Evolutionary conservation across 2,113 vertebrate genomes (phyloP).

Genomic region (Heptranchias perlo): DNA sequence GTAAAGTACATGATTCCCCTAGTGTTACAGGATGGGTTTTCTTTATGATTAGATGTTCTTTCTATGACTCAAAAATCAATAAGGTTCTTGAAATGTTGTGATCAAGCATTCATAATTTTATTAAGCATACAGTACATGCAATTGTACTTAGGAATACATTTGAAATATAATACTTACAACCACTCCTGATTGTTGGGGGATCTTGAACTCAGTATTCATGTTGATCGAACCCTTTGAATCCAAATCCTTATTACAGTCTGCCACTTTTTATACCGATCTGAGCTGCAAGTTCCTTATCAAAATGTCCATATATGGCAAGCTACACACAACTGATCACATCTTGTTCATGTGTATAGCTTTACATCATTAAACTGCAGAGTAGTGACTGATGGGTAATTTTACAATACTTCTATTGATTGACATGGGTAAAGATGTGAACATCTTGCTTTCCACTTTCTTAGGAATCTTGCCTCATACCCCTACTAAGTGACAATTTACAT

Average conservation of each 20-base stretch:
- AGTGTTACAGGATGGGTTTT: neutral
- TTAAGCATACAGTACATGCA: neutral
- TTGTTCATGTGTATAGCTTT: neutral
- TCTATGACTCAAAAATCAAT: neutral
- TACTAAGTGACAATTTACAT: no score
- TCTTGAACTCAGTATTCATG: neutral
- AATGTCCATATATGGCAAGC: neutral
- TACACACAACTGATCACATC: neutral
- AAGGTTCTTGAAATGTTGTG: neutral
- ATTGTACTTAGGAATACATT: neutral
- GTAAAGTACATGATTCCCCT: neutral
- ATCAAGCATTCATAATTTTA: neutral
- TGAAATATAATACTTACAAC: neutral
- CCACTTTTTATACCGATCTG: neutral
- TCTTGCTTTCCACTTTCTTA: neutral
- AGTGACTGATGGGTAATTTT: neutral
- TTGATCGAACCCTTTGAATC: neutral
- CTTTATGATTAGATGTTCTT: neutral
- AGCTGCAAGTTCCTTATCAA: neutral
- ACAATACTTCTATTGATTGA: neutral
- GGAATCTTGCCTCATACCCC: no score
- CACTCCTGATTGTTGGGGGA: neutral
- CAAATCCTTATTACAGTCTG: neutral
- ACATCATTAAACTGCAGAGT: neutral
- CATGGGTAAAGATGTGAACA: neutral